Conservation (phyloP, 2,113 vertebrate species). For the Fregata magnificens region DNA sequence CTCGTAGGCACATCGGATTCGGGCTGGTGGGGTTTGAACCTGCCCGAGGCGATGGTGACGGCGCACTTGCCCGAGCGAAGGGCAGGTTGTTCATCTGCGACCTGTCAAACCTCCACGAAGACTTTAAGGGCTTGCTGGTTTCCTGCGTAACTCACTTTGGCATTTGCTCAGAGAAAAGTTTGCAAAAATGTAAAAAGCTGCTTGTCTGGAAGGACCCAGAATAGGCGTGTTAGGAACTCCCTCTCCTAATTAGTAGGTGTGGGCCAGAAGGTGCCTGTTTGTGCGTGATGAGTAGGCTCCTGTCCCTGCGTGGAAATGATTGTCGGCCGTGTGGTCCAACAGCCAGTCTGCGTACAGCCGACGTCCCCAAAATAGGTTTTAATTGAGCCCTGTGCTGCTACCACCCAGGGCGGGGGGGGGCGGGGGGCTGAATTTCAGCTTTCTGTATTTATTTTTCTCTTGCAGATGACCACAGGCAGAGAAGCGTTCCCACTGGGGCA, state of each 20-base stretch:
- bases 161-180: background rate
- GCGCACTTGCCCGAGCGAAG: background rate
- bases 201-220: background rate
- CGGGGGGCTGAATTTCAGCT: background rate
- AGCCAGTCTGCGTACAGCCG: background rate
- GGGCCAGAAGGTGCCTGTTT: background rate
- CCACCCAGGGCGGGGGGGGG: background rate
- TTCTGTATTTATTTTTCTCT: background rate
- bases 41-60: background rate
- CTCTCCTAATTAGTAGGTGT: constrained; percentile 38
- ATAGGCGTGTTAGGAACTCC: constrained; percentile 20
- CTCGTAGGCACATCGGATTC: background rate
- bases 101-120: background rate
- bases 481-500: background rate
- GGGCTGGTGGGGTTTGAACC: background rate
- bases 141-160: background rate
- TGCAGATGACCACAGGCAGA: background rate
- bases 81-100: background rate
- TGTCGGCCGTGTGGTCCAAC: fast-evolving
- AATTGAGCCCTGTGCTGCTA: background rate
- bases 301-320: background rate
- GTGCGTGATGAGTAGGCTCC: background rate
- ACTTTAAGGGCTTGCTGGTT: background rate
- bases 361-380: background rate
- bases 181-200: background rate